phyloP scores from a whole-genome alignment of 1,140 invertebrate genomes.

The Pogonognathellus flavescens region DNA sequence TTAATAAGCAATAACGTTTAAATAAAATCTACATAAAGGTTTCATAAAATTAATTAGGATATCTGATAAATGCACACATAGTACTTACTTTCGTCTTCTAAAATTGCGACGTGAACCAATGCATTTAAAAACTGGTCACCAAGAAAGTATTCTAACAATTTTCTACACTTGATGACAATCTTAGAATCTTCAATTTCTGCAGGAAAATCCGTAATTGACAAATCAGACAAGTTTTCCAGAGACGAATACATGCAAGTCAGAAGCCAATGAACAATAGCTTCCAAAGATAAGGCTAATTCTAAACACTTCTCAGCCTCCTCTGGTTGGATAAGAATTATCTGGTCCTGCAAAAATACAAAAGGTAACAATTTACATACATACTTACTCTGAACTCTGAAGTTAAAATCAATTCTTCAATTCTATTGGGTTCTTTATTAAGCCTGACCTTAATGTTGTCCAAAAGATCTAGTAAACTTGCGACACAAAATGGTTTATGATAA shows the following conservation, averaged over 20 bases:
- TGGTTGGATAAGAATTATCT: constrained; percentile 71
- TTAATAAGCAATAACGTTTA: background rate
- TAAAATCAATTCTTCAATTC: too few species aligned
- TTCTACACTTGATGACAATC: constrained; percentile 70
- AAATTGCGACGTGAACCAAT: constrained; percentile 71
- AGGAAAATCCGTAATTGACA: constrained; percentile 57
- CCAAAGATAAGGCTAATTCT: constrained; percentile 80
- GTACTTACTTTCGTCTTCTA: constrained; percentile 69
- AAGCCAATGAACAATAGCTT: constrained; percentile 85
- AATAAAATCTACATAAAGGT: background rate
- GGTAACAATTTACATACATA: constrained; percentile 26
- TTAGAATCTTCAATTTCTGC: constrained; percentile 68
- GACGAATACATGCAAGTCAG: constrained; percentile 82
- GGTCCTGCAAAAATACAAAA: constrained; percentile 71
- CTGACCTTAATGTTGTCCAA: constrained; percentile 82
- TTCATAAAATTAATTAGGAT: background rate
- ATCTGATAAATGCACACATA: background rate
- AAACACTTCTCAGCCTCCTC: constrained; percentile 85
- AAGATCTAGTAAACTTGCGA: constrained; percentile 87
- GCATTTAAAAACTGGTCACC: constrained; percentile 69
- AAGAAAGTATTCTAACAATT: constrained; percentile 69
- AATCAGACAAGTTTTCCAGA: constrained; percentile 69
- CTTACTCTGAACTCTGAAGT: too few species aligned
- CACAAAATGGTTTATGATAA: constrained; percentile 89
- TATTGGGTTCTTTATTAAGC: constrained; percentile 51